Base-by-base conservation (phyloP, 2,113 vertebrate species). In the Semnornis frantzii region DNA sequence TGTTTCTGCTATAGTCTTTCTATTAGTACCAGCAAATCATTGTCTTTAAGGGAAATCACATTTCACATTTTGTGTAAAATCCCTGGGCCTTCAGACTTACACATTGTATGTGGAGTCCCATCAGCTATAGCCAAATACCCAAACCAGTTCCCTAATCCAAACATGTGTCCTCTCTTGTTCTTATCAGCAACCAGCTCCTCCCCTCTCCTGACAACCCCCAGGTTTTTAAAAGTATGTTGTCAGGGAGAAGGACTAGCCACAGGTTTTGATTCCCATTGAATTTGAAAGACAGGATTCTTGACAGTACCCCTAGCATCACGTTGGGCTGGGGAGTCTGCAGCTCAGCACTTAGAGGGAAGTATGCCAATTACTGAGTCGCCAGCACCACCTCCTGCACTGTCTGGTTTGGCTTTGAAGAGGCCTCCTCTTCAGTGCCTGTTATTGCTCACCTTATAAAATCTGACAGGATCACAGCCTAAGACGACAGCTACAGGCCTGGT, bases 401-500 rank as follows among this genome's bases (percentile, higher is more conserved):
- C 79, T 88, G 65, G 8, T 30, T 83, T 81, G 81, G 28, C 76
- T 92, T 92, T 89, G 92, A 83, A 89, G 73, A 46, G 7, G 25
- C 57, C 60, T 94, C 52, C 57, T 76, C 87, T 93, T 74, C 68
- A 85, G 1, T 46, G 64, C 37, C 79, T 90, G 92, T 31, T 48
- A 24, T 71, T 81, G 62, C 85, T 96, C 73, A 52, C 57, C 33
- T 90, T 85, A 93, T 78, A 72, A 93, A 83, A 85, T 54, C 57
- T 93, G 93, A 90, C 93, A 90, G 72, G 52, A 90, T 90, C 76
- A 58, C 60, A 93, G 80, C 37, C 69, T 9, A 74, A 85, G 60
- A 85, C 0, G 33, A 34, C 66, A 83, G 86, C 48, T 37, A 39
- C 1, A 18, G 62, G 28, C 54, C 85, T 96, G 90, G 34, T 88